Base-by-base conservation (phyloP, 2,113 vertebrate species). In the Antennarius striatus region DNA sequence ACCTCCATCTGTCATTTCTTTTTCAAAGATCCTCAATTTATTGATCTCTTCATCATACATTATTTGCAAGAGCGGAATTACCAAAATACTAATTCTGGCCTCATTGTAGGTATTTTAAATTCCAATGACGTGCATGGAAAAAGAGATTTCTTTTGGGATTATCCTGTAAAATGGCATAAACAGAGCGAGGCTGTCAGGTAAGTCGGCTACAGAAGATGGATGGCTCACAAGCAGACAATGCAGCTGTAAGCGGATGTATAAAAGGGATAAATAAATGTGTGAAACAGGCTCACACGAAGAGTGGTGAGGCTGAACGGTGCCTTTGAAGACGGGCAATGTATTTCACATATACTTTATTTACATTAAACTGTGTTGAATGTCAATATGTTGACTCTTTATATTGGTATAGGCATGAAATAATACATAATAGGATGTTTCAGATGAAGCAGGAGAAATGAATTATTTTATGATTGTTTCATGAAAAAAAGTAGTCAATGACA, bases 161-260 rank as follows among this genome's bases (percentile, higher is more conserved):
- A 86, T 80, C 74, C 50, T 3, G 39, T 16, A 53, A 81, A 85
- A 74, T 63, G 70, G 60, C 30, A 54, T 56, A 13, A 73, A 76
- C 42, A 56, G 66, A 52, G 63, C 60, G 63, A 61, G 65, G 28
- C 63, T 77, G 67, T 58, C 48, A 63, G 60, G 58, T 68, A 51
- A 71, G 46, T 57, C 75, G 63, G 78, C 59, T 67, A 50, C 11
- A 0, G 10, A 28, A 49, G 63, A 72, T 30, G 46, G 51, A 77
- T 66, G 43, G 61, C 57, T 68, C 58, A 12, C 1, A 32, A 13
- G 14, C 42, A 48, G 3, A 73, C 45, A 56, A 54, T 32, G 4
- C 39, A 57, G 28, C 63, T 29, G 12, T 45, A 53, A 79, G 62
- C 10, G 4, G 45, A 62, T 51, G 14, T 11, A 30, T 9, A 46